phyloP scores from a whole-genome alignment of 2,888 invertebrate genomes.

The Uropetala carovei region DNA sequence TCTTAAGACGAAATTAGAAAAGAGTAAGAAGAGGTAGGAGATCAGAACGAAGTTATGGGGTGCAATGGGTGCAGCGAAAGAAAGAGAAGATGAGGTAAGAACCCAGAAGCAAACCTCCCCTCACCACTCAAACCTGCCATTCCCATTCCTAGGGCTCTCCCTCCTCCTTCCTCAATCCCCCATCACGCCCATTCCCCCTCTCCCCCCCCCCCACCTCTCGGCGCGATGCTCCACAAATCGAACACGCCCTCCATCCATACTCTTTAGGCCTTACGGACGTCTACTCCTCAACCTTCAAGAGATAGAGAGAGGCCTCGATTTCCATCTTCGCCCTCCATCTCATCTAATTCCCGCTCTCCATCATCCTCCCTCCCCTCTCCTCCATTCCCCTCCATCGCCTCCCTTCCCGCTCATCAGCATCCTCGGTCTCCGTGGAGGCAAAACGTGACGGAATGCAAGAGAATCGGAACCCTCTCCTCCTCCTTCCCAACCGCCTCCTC shows the following conservation, averaged over 20 bases:
- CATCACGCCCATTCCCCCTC: neutral
- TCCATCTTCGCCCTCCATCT: constrained; percentile 39
- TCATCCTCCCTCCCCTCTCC: neutral
- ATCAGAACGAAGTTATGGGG: neutral
- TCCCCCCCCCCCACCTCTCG: neutral
- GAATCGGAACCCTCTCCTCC: neutral
- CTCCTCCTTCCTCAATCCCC: neutral
- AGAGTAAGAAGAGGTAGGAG: too few species aligned
- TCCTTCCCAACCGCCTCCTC: neutral
- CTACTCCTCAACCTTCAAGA: neutral
- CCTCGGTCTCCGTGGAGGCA: constrained; percentile 36
- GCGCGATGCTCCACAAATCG: neutral
- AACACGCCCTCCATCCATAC: neutral
- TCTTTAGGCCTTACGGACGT: constrained; percentile 15
- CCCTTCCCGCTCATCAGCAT: neutral
- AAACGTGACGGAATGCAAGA: constrained; percentile 53
- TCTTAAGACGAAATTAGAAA: too few species aligned
- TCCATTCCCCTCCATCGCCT: neutral
- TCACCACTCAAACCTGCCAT: neutral
- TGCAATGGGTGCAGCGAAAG: neutral
- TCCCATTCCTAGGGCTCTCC: neutral
- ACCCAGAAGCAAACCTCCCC: constrained; percentile 2
- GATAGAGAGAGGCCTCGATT: constrained; percentile 26
- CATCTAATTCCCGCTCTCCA: constrained; percentile 54
- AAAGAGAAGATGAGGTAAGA: constrained; percentile 21